Base-by-base conservation (phyloP, 92 coral and sea anemone species). In the Palythoa grandiflora region DNA sequence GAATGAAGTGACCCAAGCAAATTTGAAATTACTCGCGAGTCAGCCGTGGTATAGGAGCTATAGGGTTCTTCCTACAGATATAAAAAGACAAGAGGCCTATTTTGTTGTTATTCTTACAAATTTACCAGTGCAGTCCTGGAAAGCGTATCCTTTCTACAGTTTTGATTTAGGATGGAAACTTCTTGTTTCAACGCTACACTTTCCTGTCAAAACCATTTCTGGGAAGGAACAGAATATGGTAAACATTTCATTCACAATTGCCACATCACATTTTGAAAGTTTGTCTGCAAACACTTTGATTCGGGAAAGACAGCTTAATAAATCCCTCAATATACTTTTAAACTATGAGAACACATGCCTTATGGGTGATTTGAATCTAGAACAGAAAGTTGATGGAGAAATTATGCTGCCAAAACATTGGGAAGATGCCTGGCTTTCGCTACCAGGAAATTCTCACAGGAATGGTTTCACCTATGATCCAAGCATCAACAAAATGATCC, bases 321-420 rank as follows among this genome's bases (percentile, higher is more conserved):
- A 74, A 7, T 87, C 95, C 12, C 50, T 94, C 7, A 17, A 65
- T 17, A 89, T 90, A 73, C 89, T 92, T 44, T 81, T 90, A 17
- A 19, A 72, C 15, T 77, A 87, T 19, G 83, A 59, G 0, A 88
- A 94, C 68, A 91, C 79, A 44, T 94, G 97, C 77, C 60, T 92
- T 3, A 94, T 94, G 97, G 97, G 97, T 15, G 97, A 94, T 66
- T 66, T 94, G 53, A 94, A 94, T 68, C 37, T 94, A 37, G 87
- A 92, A 8, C 74, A 70, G 16, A 86, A 90, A 65, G 92, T 87
- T 20, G 97, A 94, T 78, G 97, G 97, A 2, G 87, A 88, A 53
- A 57, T 94, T n/a, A 14, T 87, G n/a, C 88, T 94, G 2, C 93
- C 96, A 3, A 38, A 14, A 50, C 88, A 88, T 17, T 94, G 96